Base-by-base conservation (phyloP, 2,888 invertebrate species). In the Petrolisthes manimaculis region DNA sequence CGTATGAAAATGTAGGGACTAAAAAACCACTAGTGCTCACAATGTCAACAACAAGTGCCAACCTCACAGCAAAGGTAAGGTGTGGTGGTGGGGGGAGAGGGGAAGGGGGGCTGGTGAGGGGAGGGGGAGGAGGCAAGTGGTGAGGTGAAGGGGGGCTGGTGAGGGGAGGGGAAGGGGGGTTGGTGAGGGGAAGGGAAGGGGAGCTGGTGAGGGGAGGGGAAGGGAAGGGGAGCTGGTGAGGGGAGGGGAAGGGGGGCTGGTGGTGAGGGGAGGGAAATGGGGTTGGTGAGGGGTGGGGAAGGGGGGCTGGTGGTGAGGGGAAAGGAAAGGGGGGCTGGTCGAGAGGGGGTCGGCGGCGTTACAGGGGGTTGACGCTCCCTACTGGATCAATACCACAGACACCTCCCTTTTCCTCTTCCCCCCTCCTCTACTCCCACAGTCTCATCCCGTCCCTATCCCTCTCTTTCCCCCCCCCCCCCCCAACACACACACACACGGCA, bases 321-420 rank as follows among this genome's bases (percentile, higher is more conserved):
- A 37, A 14, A 37, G 67, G 54, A 12, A 54, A 74, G 24, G 61
- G 18, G 14, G 4, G 21, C 77, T 74, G 37, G 51, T 51, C n/a
- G 85, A 84, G 78, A 71, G 85, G 86, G 84, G 89, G 90, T 88
- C 84, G 90, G 54, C 12, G 67, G 71, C n/a, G 21, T 21, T 51
- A n/a, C 24, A 54, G 79, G 54, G 67, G 21, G 51, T 51, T 14
- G 37, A 51, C 21, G 61, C n/a, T n/a, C 56, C 71, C 12, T 55
- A 21, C 51, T 51, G 24, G 71, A 67, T 82, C 82, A 82, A 82
- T 82, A 82, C 82, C 51, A 53, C 51, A 69, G 82, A 51, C 53
- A 53, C 69, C 51, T 51, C 51, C 71, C 14, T 9, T 18, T 51
- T 21, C 51, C 53, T 37, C 8, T 12, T 37, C 12, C 21, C 79